Conservation (phyloP, 2,888 invertebrate genomes). For the Pristionchus maxplancki region DNA sequence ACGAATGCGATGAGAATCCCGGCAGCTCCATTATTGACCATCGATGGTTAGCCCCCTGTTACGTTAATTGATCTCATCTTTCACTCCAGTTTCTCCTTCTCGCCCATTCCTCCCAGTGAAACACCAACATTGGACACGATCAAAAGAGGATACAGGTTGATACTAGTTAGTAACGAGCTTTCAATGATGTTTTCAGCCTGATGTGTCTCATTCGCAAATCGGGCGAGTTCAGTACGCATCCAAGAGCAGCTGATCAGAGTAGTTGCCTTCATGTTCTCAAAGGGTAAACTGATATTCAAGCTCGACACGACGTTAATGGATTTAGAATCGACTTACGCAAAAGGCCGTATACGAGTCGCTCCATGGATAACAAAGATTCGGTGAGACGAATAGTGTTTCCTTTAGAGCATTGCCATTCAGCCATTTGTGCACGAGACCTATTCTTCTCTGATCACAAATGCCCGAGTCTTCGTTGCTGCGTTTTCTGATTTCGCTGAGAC, state of each 20-base stretch:
- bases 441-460: neutral
- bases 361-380: neutral
- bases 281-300: too few species aligned
- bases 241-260: neutral
- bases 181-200: neutral
- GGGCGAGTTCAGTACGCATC: neutral
- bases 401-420: neutral
- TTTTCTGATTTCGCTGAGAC: neutral
- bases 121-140: neutral
- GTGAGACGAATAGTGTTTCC: too few species aligned
- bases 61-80: neutral
- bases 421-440: neutral
- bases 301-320: too few species aligned
- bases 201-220: constrained; percentile 27
- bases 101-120: neutral
- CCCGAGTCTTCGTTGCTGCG: neutral
- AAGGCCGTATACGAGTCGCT: neutral
- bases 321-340: neutral
- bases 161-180: neutral
- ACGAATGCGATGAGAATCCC: neutral
- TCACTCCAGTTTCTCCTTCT: neutral
- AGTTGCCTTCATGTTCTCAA: neutral
- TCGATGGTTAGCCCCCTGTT: neutral
- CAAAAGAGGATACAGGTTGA: neutral
- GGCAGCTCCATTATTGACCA: neutral